Percentiles rank a stretch among this genome's conserved stretches.
Conservation (phyloP, 2,888 invertebrate genomes). For the Lasioglossum figueresi region DNA sequence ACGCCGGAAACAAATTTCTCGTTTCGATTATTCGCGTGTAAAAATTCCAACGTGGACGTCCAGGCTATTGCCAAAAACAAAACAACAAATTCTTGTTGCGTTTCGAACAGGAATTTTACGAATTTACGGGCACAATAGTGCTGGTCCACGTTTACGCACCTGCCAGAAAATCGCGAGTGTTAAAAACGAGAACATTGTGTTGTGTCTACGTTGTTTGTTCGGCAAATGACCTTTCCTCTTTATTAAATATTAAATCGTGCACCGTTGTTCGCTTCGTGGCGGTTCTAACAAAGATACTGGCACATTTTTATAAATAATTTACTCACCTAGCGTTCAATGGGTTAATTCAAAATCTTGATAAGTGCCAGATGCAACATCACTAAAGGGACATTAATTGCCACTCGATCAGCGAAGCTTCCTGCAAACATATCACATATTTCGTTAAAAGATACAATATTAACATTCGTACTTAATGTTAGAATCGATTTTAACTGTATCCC, state of each 20-base stretch:
- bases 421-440: constrained; percentile 37
- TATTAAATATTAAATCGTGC: not conserved
- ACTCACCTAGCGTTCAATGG: constrained; percentile 43
- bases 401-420: constrained; percentile 48
- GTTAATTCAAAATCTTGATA: constrained; percentile 44
- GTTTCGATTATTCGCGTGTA: not conserved
- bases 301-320: not conserved
- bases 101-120: not conserved
- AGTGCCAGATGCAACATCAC: constrained; percentile 38
- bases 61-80: not conserved
- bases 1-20: not conserved
- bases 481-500: not conserved
- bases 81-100: not conserved
- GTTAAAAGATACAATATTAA: not conserved
- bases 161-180: not conserved
- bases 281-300: not conserved
- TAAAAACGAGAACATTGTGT: not conserved
- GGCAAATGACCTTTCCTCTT: not conserved
- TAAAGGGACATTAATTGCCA: constrained; percentile 46
- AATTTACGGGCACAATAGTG: not conserved
- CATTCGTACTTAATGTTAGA: not conserved
- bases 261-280: not conserved
- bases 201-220: not conserved
- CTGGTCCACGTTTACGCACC: not conserved
- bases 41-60: not conserved